Evolutionary conservation across 2,888 invertebrate genomes (phyloP).

Genomic region (Heteromyza rotundicornis): DNA sequence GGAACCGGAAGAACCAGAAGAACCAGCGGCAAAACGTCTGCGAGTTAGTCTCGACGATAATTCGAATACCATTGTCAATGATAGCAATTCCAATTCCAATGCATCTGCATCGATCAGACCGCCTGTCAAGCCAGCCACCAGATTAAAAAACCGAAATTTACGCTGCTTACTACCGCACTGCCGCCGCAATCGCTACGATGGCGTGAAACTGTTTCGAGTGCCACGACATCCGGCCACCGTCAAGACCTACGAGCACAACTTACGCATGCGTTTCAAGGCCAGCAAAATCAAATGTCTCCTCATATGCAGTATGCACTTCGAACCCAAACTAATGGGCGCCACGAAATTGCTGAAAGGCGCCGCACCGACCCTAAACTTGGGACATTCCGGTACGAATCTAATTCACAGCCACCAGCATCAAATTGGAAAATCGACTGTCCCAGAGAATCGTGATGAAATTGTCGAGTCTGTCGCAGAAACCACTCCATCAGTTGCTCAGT

Average conservation of each 20-base stretch:
- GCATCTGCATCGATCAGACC: background rate
- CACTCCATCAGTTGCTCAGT: too few relatives aligned
- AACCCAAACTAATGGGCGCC: constrained; percentile 36
- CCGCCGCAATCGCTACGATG: background rate
- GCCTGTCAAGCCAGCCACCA: background rate
- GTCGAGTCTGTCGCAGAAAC: too few relatives aligned
- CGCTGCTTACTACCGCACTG: constrained; percentile 28
- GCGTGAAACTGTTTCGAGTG: constrained; percentile 26
- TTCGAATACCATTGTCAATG: too few relatives aligned
- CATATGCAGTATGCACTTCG: constrained; percentile 50
- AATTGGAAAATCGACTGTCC: constrained; percentile 20
- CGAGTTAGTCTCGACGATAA: background rate
- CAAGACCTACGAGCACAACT: constrained; percentile 45
- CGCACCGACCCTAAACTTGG: constrained; percentile 46
- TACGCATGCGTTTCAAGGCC: constrained; percentile 26
- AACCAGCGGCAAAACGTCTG: background rate
- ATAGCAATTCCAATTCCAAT: background rate
- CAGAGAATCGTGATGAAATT: too few relatives aligned
- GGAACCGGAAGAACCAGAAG: background rate
- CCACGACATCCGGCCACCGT: constrained; percentile 22
- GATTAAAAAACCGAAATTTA: too few relatives aligned
- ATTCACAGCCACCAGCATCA: too few relatives aligned
- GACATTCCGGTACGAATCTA: constrained; percentile 34
- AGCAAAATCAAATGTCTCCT: constrained; percentile 20
- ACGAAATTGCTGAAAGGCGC: constrained; percentile 33